Percentiles rank a stretch among this genome's conserved stretches.
These are phyloP conservation scores for Dendrolimus kikuchii DNA, from an alignment of 1,140 invertebrate species.

Conservation along the genomic window DNA sequence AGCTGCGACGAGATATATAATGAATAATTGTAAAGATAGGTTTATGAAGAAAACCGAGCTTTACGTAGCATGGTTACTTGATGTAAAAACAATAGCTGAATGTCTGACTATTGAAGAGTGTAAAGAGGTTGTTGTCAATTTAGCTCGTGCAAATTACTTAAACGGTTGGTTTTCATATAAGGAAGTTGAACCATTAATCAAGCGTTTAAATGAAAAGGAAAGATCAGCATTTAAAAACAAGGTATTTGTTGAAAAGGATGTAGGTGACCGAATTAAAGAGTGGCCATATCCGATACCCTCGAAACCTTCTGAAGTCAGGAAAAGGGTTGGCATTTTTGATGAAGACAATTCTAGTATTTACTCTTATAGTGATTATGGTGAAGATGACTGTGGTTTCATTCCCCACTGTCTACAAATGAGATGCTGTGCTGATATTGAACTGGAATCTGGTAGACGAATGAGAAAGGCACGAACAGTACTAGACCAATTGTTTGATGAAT, in stretches of 20 bases:
- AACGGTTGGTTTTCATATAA: slow-evolving; percentile 15
- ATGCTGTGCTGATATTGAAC: too few relatives aligned
- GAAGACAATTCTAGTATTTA: too few relatives aligned
- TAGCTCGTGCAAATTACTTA: slow-evolving; percentile 16
- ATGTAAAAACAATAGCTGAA: slow-evolving; percentile 14
- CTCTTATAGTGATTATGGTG: too few relatives aligned
- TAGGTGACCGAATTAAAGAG: slow-evolving; percentile 6
- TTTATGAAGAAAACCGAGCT: slow-evolving; percentile 14
- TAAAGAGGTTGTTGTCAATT: slow-evolving; percentile 14
- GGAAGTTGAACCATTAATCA: slow-evolving; percentile 15
- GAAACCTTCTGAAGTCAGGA: neutral
- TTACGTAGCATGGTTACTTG: slow-evolving; percentile 10
- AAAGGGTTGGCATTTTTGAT: too few relatives aligned
- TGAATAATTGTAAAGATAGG: slow-evolving; percentile 12
- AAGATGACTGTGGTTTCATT: too few relatives aligned
- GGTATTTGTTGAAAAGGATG: slow-evolving; percentile 16
- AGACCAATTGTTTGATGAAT: slow-evolving; percentile 20
- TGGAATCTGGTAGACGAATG: too few relatives aligned
- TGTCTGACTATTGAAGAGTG: slow-evolving; percentile 11
- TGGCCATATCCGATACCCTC: slow-evolving; percentile 10
- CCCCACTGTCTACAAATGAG: too few relatives aligned
- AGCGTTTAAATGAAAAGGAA: slow-evolving; percentile 10
- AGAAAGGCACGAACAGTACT: too few relatives aligned
- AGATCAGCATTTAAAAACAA: slow-evolving; percentile 16
- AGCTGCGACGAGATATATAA: slow-evolving; percentile 3